Base-by-base conservation (phyloP, 2,888 invertebrate genomes). In the Mythimna ferrago region DNA sequence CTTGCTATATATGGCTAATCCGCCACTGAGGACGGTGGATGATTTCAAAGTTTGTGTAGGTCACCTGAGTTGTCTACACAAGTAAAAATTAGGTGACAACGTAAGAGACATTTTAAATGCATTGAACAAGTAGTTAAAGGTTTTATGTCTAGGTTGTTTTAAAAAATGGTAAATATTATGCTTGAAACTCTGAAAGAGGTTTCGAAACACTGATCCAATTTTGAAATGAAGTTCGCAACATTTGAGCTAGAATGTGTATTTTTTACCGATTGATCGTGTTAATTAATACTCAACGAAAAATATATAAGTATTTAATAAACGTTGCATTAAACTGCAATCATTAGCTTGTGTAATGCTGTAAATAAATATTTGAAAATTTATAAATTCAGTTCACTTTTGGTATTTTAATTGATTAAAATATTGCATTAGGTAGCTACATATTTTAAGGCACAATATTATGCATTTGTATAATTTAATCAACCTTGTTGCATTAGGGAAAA, bases 201-300 rank as follows among this genome's bases (percentile, higher is more conserved):
- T 85, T 66, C 66, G 57, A n/a, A 53, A 70, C 67, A 71, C n/a
- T 56, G 53, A 78, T 51, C 63, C 10, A 67, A 48, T 73, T 82
- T 61, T 69, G 58, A 62, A 82, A 82, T n/a, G 6, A 53, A 66
- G 66, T 68, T 66, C 6, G 75, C 71, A 76, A 71, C 48, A 51
- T 60, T 61, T 66, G 60, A 38, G 71, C 65, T 65, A 10, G 66
- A 83, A 71, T 73, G 58, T 75, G 58, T 62, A 58, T 48, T 53
- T 64, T 63, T 51, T 60, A 71, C 9, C 60, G 38, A 84, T 82
- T 72, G 71, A 68, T 79, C 63, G 65, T 57, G 70, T 54, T 79
- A 82, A 76, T 84, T 78, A 84, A 60, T 61, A 71, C 54, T 69
- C 58, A 62, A 38, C 35, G 56, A 62, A 74, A 62, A 71, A 38